Evolutionary conservation across 1,140 invertebrate species (phyloP), one percentile per base, ranked within the genome.

Genomic region (Microplitis demolitor): DNA sequence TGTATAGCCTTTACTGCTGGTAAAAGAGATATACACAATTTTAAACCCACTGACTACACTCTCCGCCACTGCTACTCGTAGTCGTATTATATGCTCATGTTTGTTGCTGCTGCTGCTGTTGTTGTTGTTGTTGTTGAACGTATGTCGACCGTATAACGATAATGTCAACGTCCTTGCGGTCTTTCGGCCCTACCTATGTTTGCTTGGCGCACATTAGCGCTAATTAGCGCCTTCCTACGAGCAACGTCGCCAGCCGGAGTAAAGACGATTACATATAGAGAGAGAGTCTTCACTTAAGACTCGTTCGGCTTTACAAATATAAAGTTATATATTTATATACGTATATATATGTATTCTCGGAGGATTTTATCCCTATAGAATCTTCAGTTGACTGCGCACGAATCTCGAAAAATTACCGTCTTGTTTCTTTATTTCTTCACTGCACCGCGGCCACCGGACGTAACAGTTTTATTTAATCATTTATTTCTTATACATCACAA

Each of bases 151-250:
- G 68, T 62, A 6, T 61, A 70, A 70, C 54, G 68, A 68, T 73
- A 70, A 77, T 76, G 77, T 78, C 77, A 78, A 77, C 63, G 76
- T 72, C 74, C 76, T 76, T 78, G 74, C 66, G 37, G 60, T 70
- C 16, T 62, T 54, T 61, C 39, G 60, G 45, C 39, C 60, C 39
- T 16, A 16, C 45, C 60, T 60, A 66, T 51, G 53, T 69, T 72
- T 69, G 72, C 68, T 73, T 77, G 78, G 73, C 64, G 69, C 71
- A 78, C 78, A 79, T 79, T 79, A 78, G 73, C 60, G 74, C 73
- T 74, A 78, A 75, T 75, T 66, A 51, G 75, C 64, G 68, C 72
- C 74, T 54, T 33, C 66, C 69, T 76, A 79, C 76, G 74, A 74
- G 71, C 75, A 73, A 75, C 54, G 61, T 74, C 73, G 53, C 73